Evolutionary conservation across 2,888 invertebrate species (phyloP).

Genomic region (Metacarcinus magister): DNA sequence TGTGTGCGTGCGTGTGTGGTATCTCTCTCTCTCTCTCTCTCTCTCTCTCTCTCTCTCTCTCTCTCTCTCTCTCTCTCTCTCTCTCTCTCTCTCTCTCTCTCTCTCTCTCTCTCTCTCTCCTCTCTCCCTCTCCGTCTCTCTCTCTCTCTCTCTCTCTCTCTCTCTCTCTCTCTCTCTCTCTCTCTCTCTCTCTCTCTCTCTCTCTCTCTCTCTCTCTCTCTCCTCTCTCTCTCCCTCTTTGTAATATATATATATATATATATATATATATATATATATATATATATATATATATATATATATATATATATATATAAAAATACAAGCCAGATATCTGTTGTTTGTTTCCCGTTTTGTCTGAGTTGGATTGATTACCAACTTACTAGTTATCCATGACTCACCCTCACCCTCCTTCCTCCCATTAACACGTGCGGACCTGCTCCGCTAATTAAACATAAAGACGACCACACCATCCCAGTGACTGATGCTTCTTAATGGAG

Average conservation of each 20-base stretch:
- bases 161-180: slow-evolving; percentile 59
- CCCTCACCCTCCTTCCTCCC: slow-evolving; percentile 45
- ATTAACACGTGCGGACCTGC: slow-evolving; percentile 62
- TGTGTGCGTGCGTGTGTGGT: too few relatives aligned
- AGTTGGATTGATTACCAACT: background rate
- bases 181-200: slow-evolving; percentile 39
- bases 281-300: slow-evolving; percentile 30
- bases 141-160: slow-evolving; percentile 52
- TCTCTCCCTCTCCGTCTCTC: background rate
- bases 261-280: background rate
- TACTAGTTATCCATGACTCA: background rate
- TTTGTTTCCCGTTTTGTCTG: background rate
- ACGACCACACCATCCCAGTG: slow-evolving; percentile 45
- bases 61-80: slow-evolving; percentile 53
- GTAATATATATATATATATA: background rate
- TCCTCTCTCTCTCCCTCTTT: background rate
- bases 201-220: slow-evolving; percentile 45
- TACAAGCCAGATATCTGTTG: background rate
- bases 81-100: slow-evolving; percentile 57
- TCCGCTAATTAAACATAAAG: slow-evolving; percentile 66
- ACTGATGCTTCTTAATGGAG: slow-evolving; percentile 62
- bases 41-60: slow-evolving; percentile 60
- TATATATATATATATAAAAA: background rate
- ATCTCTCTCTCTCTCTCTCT: slow-evolving; percentile 27
- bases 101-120: slow-evolving; percentile 34